Conservation (phyloP, 2,888 invertebrate species). For the Elmis aenea region DNA sequence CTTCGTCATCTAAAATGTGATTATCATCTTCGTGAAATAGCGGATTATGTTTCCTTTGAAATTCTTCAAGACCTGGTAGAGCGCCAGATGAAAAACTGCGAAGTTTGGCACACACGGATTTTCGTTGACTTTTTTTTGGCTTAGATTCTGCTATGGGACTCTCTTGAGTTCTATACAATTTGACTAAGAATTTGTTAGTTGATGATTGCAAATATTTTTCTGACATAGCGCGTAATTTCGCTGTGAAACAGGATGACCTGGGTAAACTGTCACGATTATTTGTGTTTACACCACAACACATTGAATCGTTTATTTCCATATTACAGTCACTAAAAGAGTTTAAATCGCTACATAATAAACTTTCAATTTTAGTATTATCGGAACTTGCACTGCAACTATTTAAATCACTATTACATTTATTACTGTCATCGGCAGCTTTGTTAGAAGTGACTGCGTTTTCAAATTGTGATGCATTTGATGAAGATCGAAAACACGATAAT, state of each 20-base stretch:
- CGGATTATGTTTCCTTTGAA: conserved; percentile 57
- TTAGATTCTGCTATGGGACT: conserved; percentile 34
- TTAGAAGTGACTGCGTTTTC: conserved; percentile 37
- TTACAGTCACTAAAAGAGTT: conserved; percentile 7
- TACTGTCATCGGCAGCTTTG: conserved; percentile 2
- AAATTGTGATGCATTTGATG: conserved; percentile 50
- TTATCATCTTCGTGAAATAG: conserved; percentile 59
- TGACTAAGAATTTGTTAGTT: conserved; percentile 63
- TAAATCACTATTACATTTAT: conserved; percentile 3
- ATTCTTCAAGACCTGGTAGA: conserved; percentile 66
- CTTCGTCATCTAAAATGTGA: conserved; percentile 48
- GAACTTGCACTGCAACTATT: conserved; percentile 1
- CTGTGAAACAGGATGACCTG: conserved; percentile 59
- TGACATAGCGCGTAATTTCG: conserved; percentile 67
- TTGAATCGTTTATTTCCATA: conserved; percentile 9
- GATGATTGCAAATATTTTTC: conserved; percentile 67
- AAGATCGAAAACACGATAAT: conserved; percentile 62
- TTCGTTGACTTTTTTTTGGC: conserved; percentile 35
- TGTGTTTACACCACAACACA: conserved; percentile 3
- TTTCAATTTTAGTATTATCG: background rate
- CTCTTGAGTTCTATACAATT: conserved; percentile 56
- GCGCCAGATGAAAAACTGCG: conserved; percentile 73
- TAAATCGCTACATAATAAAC: conserved; percentile 4
- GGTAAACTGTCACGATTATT: conserved; percentile 30
- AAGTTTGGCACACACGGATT: conserved; percentile 48